Percentiles rank a stretch among this genome's conserved stretches.
Evolutionary conservation across 64 coral and sea anemone genomes (phyloP).

Genomic region (Acropora tenuis): DNA sequence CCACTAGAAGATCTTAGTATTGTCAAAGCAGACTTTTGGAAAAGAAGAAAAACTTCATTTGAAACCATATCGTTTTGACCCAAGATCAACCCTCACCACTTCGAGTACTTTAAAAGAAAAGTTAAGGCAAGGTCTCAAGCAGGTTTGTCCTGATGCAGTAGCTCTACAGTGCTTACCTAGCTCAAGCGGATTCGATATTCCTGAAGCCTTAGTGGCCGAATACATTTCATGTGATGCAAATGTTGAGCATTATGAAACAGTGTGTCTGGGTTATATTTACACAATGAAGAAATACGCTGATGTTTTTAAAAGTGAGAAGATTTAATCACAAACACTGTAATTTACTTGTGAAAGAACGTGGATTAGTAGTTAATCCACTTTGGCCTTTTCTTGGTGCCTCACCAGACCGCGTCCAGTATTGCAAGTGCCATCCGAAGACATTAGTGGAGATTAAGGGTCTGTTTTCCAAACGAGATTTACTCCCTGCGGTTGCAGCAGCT

Average conservation of each 20-base stretch:
- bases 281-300: no score
- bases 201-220: slow-evolving; percentile 55
- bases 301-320: not conserved
- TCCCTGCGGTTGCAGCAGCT: slow-evolving; percentile 44
- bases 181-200: slow-evolving; percentile 33
- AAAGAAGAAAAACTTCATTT: slow-evolving; percentile 33
- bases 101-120: slow-evolving; percentile 34
- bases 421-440: slow-evolving; percentile 42
- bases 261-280: not conserved
- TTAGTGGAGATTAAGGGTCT: slow-evolving; percentile 45
- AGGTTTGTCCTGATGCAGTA: slow-evolving; percentile 47
- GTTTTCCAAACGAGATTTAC: slow-evolving; percentile 38
- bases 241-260: slow-evolving; percentile 73
- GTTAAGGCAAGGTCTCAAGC: slow-evolving; percentile 30
- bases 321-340: slow-evolving; percentile 1
- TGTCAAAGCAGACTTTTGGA: slow-evolving; percentile 68
- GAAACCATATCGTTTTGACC: slow-evolving; percentile 26
- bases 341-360: slow-evolving; percentile 40
- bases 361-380: slow-evolving; percentile 40
- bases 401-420: slow-evolving; percentile 16
- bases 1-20: slow-evolving; percentile 64
- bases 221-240: slow-evolving; percentile 63
- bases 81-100: slow-evolving; percentile 29
- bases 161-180: slow-evolving; percentile 50
- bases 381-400: slow-evolving; percentile 45